These are phyloP conservation scores for Alloscopus bannaensis DNA, from an alignment of 2,888 invertebrate species.

Conservation along the genomic window DNA sequence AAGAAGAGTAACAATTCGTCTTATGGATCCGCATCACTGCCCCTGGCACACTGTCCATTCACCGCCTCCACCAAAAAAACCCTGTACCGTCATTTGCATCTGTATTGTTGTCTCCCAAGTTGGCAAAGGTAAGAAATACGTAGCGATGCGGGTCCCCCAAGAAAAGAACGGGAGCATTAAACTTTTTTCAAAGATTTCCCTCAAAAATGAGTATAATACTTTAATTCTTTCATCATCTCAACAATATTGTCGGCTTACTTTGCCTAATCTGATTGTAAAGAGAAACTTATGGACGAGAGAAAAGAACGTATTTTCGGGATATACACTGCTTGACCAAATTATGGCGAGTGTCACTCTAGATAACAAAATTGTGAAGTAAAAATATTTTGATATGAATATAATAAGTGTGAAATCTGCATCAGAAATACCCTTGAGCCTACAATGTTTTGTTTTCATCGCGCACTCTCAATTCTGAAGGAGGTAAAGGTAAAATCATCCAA, in stretches of 20 bases:
- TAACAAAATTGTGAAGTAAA: slow-evolving; percentile 28
- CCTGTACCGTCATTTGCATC: slow-evolving; percentile 56
- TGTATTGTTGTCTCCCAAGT: slow-evolving; percentile 47
- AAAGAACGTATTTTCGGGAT: slow-evolving; percentile 9
- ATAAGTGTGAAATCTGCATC: too few relatives aligned
- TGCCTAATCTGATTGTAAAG: slow-evolving; percentile 53
- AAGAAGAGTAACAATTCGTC: slow-evolving; percentile 55
- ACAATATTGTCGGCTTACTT: slow-evolving; percentile 51
- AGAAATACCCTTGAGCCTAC: too few relatives aligned
- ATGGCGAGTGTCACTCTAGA: slow-evolving; percentile 49
- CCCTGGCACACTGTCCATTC: slow-evolving; percentile 49
- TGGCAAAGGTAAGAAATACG: not conserved
- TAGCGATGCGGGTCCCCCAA: slow-evolving; percentile 22
- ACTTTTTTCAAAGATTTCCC: too few relatives aligned
- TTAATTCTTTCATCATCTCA: not conserved
- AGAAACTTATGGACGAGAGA: slow-evolving; percentile 36
- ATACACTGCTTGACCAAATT: slow-evolving; percentile 38
- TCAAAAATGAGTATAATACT: too few relatives aligned
- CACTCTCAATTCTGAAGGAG: too few relatives aligned
- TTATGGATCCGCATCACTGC: slow-evolving; percentile 59
- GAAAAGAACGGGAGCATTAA: slow-evolving; percentile 52
- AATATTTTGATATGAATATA: slow-evolving; percentile 53
- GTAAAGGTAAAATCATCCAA: too few relatives aligned
- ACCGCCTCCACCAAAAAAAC: slow-evolving; percentile 1
- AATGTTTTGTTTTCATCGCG: too few relatives aligned